Evolutionary conservation across 2,888 invertebrate species (phyloP).

Genomic region (Philonicus albiceps): DNA sequence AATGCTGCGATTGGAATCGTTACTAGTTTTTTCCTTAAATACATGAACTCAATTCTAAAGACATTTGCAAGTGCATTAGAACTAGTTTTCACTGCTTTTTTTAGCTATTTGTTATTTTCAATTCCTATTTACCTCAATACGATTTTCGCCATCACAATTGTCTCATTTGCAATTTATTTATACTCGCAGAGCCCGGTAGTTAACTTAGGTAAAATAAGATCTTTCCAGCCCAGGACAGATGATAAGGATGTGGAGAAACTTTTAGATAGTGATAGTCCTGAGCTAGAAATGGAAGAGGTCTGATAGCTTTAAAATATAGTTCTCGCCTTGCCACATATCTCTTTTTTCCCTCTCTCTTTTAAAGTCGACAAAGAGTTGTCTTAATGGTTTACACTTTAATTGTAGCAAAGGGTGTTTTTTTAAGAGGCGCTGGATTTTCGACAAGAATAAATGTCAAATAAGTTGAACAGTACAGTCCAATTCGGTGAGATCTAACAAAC

Average conservation of each 20-base stretch:
- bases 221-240: background rate
- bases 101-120: conserved; percentile 84
- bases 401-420: background rate
- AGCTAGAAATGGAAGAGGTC: background rate
- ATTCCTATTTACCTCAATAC: conserved; percentile 87
- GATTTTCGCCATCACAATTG: conserved; percentile 79
- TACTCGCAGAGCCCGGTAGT: conserved; percentile 91
- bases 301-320: background rate
- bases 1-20: conserved; percentile 92
- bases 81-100: conserved; percentile 85
- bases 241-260: background rate
- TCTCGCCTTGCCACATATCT: conserved; percentile 2
- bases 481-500: too few species aligned
- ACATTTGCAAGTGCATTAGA: conserved; percentile 95
- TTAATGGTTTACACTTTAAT: background rate
- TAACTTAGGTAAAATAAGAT: conserved; percentile 63
- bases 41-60: conserved; percentile 92
- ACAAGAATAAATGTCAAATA: too few species aligned
- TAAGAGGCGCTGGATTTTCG: too few species aligned
- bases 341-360: background rate
- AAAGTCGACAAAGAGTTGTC: background rate
- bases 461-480: too few species aligned
- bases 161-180: conserved; percentile 82
- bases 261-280: background rate
- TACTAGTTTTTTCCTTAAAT: conserved; percentile 91